A percentile compares a stretch with the other conserved stretches of the same genome.
Conservation (phyloP, 1,140 invertebrate species). For the Palaemon carinicauda region DNA sequence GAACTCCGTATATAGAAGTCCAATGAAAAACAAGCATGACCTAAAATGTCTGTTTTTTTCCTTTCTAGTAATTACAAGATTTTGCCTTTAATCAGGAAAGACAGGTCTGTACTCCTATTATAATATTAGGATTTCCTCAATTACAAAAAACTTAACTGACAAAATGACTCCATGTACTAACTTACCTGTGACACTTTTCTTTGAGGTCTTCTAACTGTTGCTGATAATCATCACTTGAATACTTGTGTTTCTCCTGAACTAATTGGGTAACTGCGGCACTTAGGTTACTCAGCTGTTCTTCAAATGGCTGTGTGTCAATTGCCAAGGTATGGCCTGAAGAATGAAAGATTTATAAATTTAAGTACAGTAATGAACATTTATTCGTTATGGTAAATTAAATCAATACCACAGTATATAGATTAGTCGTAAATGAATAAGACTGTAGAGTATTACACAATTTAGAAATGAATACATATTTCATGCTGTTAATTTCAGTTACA, state of each 20-base stretch:
- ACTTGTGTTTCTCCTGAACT: not conserved
- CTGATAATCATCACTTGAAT: not conserved
- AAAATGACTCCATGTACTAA: not conserved
- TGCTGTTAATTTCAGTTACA: too few species aligned
- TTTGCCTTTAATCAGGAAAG: too few species aligned
- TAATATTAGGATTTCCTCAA: not conserved
- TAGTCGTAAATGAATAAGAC: too few species aligned
- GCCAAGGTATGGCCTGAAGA: not conserved
- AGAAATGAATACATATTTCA: too few species aligned
- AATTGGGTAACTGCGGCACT: constrained; percentile 16
- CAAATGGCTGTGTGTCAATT: constrained; percentile 5
- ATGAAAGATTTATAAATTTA: not conserved
- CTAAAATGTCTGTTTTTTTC: too few species aligned
- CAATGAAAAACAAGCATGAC: too few species aligned
- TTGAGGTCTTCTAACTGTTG: constrained; percentile 11
- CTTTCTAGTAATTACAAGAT: too few species aligned
- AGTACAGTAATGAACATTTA: not conserved
- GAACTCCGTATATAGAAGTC: too few species aligned
- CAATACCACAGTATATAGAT: too few species aligned
- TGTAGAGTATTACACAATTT: too few species aligned
- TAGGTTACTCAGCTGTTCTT: constrained; percentile 26
- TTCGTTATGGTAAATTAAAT: too few species aligned
- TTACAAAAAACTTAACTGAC: not conserved
- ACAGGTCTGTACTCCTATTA: too few species aligned
- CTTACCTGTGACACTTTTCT: constrained; percentile 21